Percentiles rank a stretch among this genome's conserved stretches.
Conservation (phyloP, 2,113 vertebrate genomes). For the Enhydra lutris region DNA sequence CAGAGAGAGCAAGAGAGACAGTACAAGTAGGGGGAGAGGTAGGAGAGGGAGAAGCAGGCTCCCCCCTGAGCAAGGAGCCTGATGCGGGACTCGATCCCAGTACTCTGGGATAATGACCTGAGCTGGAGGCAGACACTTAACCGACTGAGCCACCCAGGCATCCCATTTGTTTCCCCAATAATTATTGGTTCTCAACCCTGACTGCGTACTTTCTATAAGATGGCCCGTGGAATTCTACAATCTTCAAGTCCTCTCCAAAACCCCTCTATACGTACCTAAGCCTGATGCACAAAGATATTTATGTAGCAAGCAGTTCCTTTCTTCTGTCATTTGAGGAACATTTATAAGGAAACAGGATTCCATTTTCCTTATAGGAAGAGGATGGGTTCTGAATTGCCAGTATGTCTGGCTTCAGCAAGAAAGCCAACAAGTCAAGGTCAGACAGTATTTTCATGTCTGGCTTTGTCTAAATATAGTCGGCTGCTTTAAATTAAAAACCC, state of each 20-base stretch:
- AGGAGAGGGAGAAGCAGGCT: neutral
- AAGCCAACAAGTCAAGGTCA: neutral
- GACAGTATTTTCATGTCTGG: neutral
- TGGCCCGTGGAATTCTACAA: neutral
- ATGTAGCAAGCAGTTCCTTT: neutral
- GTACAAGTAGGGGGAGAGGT: no score
- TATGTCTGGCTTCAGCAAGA: constrained; percentile 15
- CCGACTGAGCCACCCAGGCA: neutral
- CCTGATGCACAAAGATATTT: neutral
- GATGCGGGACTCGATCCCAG: neutral
- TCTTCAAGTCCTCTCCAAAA: neutral
- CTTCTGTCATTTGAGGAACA: neutral
- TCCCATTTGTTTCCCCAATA: neutral
- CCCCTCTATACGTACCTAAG: neutral
- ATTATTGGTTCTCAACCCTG: neutral
- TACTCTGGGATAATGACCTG: neutral
- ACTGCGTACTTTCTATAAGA: neutral
- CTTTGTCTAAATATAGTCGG: neutral
- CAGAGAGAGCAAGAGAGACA: neutral
- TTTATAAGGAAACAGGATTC: neutral
- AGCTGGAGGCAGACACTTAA: neutral
- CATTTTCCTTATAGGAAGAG: neutral
- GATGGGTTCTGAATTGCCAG: neutral
- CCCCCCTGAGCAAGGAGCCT: neutral
- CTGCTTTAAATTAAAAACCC: neutral